Base-by-base conservation (phyloP, 2,113 vertebrate genomes). In the Ctenomys sociabilis region DNA sequence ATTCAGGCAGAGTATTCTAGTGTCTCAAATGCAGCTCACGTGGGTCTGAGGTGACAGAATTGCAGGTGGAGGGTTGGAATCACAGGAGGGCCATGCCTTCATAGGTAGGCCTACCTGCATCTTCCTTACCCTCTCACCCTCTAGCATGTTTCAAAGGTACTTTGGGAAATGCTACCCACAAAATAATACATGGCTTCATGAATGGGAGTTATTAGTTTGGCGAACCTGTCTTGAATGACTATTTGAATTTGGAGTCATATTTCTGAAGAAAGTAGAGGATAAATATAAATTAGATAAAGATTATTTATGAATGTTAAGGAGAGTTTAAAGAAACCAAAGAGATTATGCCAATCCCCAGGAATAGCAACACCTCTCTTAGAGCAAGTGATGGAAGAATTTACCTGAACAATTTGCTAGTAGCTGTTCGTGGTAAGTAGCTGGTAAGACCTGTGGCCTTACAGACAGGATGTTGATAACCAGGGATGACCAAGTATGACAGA, bases 201-300 rank as follows among this genome's bases (percentile, higher is more conserved):
- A 61, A 43, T 21, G 35, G 24, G 49, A 85, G 52, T 30, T 63
- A 43, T 19, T 63, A 52, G 49, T 80, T 83, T 52, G 49, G 61
- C 78, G 54, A 84, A 85, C 35, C 21, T 70, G n/a, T 24, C 40
- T 85, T 61, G n/a, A 3, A 24, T 54, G 22, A 57, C 87, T 82
- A 37, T 80, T 86, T 70, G 52, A 83, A 2, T 45, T 26, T 82
- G 52, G 22, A 72, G 19, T 70, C 4, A 28, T 52, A 63, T 90
- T 85, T 90, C 81, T 95, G 72, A 93, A 93, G 63, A 52, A 90
- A 95, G n/a, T 35, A 35, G 11, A 95, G 14, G 11, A 13, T 35
- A 61, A 72, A 12, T 30, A 30, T 28, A 80, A 85, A 80, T 5
- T 17, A 5, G 10, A 9, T 66, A 22, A 61, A 70, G 30, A 80